A percentile compares a stretch with the other conserved stretches of the same genome.
Evolutionary conservation across 2,888 invertebrate genomes (phyloP).

Genomic region (Morinoia aosen): DNA sequence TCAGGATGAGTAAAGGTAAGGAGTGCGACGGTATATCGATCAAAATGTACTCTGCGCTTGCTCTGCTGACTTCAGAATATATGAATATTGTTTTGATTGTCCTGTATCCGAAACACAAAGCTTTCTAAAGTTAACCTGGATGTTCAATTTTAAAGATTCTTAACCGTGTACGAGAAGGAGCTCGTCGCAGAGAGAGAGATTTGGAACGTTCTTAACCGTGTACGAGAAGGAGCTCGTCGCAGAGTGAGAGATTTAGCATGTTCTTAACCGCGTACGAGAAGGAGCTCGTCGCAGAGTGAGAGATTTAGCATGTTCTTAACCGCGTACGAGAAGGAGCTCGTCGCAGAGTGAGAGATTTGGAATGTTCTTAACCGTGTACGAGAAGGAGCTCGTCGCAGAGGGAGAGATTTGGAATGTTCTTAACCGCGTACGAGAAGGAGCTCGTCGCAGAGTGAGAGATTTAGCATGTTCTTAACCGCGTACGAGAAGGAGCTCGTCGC

Average conservation of each 20-base stretch:
- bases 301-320: too few relatives aligned
- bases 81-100: background rate
- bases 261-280: background rate
- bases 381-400: background rate
- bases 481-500: background rate
- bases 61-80: background rate
- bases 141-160: background rate
- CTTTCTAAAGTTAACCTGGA: background rate
- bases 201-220: background rate
- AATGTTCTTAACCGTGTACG: background rate
- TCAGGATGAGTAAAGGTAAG: background rate
- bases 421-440: background rate
- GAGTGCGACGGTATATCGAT: background rate
- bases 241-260: too few relatives aligned
- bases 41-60: background rate
- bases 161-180: background rate
- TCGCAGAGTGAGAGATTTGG: background rate
- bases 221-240: background rate
- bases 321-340: background rate
- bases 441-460: background rate
- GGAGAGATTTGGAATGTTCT: too few relatives aligned
- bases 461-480: background rate
- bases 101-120: background rate
- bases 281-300: background rate
- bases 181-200: background rate